phyloP scores from a whole-genome alignment of 2,888 invertebrate genomes.

The Pelosia muscerda region DNA sequence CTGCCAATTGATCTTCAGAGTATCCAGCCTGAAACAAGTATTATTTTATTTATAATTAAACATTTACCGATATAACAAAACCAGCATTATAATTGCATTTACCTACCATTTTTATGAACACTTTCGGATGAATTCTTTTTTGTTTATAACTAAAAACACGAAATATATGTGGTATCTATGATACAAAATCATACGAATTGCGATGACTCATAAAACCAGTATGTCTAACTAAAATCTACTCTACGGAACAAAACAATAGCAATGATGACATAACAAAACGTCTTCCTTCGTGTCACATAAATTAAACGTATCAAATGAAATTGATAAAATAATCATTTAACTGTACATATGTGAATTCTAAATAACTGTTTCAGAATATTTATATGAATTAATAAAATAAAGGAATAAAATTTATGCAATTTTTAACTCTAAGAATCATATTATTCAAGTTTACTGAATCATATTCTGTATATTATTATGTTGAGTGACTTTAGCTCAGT shows the following conservation, averaged over 20 bases:
- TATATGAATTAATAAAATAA: no score
- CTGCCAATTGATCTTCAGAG: conserved; percentile 96
- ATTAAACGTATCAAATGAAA: neutral
- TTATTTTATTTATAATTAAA: neutral
- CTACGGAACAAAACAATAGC: conserved; percentile 22
- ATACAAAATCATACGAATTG: no score
- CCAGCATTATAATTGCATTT: conserved; percentile 9
- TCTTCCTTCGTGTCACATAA: conserved; percentile 1
- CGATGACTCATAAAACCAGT: conserved; percentile 24
- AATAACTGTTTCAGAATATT: no score
- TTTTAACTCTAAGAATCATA: no score
- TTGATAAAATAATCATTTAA: no score
- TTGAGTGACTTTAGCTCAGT: no score
- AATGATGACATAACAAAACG: conserved; percentile 17
- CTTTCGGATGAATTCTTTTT: neutral
- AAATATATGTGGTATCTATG: no score
- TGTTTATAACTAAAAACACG: neutral
- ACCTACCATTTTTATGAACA: conserved; percentile 22
- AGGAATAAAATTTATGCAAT: no score
- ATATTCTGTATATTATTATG: no score
- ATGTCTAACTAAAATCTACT: neutral
- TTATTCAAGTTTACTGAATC: no score
- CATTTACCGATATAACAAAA: neutral
- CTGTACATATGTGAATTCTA: no score
- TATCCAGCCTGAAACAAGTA: conserved; percentile 90